These are phyloP conservation scores for Silurus glanis DNA, from an alignment of 2,113 vertebrate genomes.

Conservation along the genomic window DNA sequence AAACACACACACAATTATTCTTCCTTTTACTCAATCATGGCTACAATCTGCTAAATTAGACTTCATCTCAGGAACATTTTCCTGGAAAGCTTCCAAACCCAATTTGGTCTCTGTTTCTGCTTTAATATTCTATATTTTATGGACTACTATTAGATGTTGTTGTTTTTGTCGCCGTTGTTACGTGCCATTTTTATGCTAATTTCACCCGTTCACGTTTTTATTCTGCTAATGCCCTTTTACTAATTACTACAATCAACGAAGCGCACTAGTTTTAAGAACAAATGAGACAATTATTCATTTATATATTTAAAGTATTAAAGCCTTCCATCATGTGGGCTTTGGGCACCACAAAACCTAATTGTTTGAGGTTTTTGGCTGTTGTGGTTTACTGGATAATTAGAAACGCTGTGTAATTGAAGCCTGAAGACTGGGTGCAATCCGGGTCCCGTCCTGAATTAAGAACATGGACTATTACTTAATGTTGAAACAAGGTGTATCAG, in stretches of 20 bases:
- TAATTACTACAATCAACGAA: slow-evolving; percentile 7
- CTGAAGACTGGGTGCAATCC: background rate
- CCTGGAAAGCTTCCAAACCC: background rate
- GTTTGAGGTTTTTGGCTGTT: slow-evolving; percentile 7
- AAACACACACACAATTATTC: background rate
- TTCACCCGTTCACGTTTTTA: background rate
- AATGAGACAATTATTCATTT: slow-evolving; percentile 11
- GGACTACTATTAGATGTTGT: background rate
- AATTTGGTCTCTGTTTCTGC: background rate
- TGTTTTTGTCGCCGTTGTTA: background rate
- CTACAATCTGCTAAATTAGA: background rate
- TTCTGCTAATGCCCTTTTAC: background rate
- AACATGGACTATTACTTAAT: too few relatives aligned
- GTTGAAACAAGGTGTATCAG: too few relatives aligned
- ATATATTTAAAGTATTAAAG: slow-evolving; percentile 28
- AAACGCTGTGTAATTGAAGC: slow-evolving; percentile 15
- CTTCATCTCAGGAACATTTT: background rate
- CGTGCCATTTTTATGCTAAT: slow-evolving; percentile 15
- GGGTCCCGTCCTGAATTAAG: too few relatives aligned
- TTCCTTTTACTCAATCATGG: background rate
- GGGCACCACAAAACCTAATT: background rate
- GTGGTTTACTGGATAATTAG: background rate
- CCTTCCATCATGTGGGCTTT: slow-evolving; percentile 1
- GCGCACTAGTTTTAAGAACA: background rate
- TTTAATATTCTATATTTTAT: background rate